Conservation (phyloP, 2,797 vertebrate species). For the Ataeniobius toweri region DNA sequence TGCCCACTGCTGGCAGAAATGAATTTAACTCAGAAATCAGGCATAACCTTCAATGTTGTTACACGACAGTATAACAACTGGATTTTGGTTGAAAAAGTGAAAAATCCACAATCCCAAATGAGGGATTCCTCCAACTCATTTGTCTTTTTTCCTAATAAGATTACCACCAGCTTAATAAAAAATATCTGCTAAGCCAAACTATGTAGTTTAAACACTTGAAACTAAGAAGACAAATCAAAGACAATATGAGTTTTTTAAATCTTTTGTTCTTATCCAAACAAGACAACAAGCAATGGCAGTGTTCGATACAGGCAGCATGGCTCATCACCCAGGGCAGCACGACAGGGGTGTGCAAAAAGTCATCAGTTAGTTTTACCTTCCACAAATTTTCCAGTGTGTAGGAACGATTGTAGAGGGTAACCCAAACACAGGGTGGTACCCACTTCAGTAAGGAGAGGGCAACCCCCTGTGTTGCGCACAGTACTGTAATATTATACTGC, state of each 20-base stretch:
- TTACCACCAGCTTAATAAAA: neutral
- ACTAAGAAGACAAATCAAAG: neutral
- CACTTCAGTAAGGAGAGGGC: too few relatives aligned
- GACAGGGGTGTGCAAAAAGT: neutral
- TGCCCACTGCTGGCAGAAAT: constrained; percentile 52
- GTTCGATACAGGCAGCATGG: neutral
- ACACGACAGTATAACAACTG: neutral
- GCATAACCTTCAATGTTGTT: neutral
- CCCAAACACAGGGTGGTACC: too few relatives aligned
- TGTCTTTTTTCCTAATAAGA: neutral
- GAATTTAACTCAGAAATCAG: neutral
- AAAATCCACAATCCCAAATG: too few relatives aligned
- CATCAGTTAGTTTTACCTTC: neutral
- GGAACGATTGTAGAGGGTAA: too few relatives aligned
- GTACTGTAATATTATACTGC: too few relatives aligned
- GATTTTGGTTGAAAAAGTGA: neutral
- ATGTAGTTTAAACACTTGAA: neutral
- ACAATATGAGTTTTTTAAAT: neutral
- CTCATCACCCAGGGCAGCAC: neutral
- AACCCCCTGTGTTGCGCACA: too few relatives aligned
- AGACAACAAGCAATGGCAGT: neutral
- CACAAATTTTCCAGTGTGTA: neutral
- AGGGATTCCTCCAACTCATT: neutral
- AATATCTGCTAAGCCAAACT: neutral
- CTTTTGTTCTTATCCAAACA: neutral